Evolutionary conservation across 35 echinoderm and acorn worm species (phyloP).

Genomic region (Acanthaster planci): DNA sequence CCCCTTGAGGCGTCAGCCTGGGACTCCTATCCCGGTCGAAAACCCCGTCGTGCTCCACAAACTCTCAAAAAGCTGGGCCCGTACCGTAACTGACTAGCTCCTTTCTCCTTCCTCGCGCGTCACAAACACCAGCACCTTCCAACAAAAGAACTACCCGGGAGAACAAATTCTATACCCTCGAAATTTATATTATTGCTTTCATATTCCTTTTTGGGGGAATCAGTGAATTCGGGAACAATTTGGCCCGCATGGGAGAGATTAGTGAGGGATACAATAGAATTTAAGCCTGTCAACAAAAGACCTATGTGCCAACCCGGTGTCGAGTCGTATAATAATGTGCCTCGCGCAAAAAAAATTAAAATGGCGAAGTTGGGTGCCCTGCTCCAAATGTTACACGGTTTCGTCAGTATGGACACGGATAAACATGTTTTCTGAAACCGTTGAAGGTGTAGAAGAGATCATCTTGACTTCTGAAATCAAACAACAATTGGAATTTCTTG

Average conservation of each 20-base stretch:
- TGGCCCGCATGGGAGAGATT: conserved; percentile 1
- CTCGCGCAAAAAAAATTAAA: no score
- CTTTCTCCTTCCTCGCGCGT: not conserved
- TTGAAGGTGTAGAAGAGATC: no score
- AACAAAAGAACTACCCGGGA: not conserved
- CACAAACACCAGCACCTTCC: not conserved
- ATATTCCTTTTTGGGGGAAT: not conserved
- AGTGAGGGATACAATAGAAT: not conserved
- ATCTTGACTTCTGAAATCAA: no score
- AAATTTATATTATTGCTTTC: not conserved
- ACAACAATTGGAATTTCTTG: no score
- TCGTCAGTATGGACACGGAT: no score
- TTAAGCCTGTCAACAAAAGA: not conserved
- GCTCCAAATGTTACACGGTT: no score
- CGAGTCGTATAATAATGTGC: no score
- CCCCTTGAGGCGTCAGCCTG: no score
- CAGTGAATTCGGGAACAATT: not conserved
- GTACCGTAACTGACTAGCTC: not conserved
- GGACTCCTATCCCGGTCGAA: not conserved
- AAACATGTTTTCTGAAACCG: no score
- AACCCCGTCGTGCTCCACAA: conserved; percentile 12
- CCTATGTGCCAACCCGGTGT: no score
- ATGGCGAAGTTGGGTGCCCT: no score
- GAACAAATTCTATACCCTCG: not conserved
- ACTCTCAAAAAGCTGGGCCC: not conserved